Evolutionary conservation across 2,797 vertebrate species (phyloP).

Genomic region (Naso thynnoides): DNA sequence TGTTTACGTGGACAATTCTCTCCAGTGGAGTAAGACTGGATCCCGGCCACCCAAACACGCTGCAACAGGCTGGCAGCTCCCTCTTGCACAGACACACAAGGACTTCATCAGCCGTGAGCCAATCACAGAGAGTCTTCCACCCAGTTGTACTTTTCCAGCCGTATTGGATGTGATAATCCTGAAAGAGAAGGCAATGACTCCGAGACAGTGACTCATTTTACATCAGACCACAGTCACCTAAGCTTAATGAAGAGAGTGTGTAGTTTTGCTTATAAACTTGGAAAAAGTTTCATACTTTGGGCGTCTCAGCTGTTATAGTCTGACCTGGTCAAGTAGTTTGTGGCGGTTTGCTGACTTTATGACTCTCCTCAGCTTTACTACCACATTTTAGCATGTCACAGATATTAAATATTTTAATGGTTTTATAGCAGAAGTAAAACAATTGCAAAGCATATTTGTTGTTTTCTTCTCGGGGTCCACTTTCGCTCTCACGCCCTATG

Average conservation of each 20-base stretch:
- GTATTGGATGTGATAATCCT: neutral
- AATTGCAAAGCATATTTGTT: neutral
- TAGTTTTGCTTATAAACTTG: neutral
- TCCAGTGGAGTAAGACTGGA: constrained; percentile 23
- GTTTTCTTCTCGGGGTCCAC: neutral
- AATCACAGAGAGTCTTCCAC: constrained; percentile 12
- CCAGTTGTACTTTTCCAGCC: constrained; percentile 58
- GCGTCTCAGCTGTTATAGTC: neutral
- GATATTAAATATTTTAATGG: neutral
- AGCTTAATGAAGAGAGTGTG: accelerated
- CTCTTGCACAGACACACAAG: constrained; percentile 20
- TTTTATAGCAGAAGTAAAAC: neutral
- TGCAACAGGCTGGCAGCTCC: constrained; percentile 56
- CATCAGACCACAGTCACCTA: neutral
- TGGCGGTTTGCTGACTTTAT: too few species aligned
- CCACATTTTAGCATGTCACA: too few species aligned
- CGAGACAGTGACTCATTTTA: constrained; percentile 28
- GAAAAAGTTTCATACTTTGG: neutral
- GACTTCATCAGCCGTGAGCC: constrained; percentile 25
- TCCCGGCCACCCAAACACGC: constrained; percentile 49
- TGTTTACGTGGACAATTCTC: constrained; percentile 28
- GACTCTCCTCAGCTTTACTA: too few species aligned
- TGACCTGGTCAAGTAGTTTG: neutral
- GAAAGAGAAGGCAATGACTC: constrained; percentile 17
- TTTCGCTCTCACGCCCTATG: too few species aligned